Percentiles rank a stretch among this genome's conserved stretches.
These are phyloP conservation scores for Macroramphosus scolopax DNA, from an alignment of 2,797 vertebrate genomes.

Conservation along the genomic window DNA sequence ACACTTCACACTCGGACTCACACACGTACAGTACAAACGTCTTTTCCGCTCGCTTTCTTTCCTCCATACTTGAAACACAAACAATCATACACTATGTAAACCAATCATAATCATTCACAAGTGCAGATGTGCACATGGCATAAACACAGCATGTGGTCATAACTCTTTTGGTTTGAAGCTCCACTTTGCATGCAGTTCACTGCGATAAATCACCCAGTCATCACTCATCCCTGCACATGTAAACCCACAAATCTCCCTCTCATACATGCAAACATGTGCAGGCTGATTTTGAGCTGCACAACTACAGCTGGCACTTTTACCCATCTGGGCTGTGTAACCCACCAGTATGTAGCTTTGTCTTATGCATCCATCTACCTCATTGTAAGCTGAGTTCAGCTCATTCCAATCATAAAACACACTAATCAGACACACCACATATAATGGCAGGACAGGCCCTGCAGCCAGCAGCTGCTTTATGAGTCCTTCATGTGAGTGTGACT, in stretches of 20 bases:
- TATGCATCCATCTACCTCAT: too few species aligned
- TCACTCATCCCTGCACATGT: conserved; percentile 47
- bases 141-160: conserved; percentile 61
- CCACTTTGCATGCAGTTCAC: conserved; percentile 43
- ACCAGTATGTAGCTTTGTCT: too few species aligned
- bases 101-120: conserved; percentile 47
- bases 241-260: conserved; percentile 6
- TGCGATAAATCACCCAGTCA: conserved; percentile 56
- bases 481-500: conserved; percentile 66
- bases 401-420: conserved; percentile 49
- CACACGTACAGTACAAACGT: conserved; percentile 53
- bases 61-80: too few species aligned
- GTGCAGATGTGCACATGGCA: conserved; percentile 62
- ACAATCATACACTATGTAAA: conserved; percentile 49
- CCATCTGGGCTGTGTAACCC: too few species aligned
- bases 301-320: too few species aligned
- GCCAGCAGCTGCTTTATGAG: conserved; percentile 52
- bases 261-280: conserved; percentile 20
- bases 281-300: too few species aligned
- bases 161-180: conserved; percentile 28
- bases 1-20: conserved; percentile 33
- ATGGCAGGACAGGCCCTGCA: conserved; percentile 45
- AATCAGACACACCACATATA: conserved; percentile 60
- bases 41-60: conserved; percentile 39
- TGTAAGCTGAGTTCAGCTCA: too few species aligned